Base-by-base conservation (phyloP, 2,113 vertebrate species). In the Dipodomys stephensi region DNA sequence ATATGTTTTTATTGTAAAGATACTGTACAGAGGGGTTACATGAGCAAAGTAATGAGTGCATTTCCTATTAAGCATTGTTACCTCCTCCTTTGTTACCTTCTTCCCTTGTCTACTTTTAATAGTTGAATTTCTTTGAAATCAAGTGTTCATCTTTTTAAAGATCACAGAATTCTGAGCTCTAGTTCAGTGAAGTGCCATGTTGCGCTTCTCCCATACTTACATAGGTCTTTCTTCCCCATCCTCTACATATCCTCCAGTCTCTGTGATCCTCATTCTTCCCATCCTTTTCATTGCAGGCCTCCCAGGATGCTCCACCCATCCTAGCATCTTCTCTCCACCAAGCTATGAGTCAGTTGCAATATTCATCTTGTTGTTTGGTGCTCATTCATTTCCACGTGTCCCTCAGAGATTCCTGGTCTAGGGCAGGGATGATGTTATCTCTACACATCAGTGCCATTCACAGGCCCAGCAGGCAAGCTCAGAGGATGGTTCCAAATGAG, bases 331-430 rank as follows among this genome's bases (percentile, higher is more conserved):
- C 11, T 22, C 12, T n/a, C 35, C 10, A 68, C 67, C 28, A 2
- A 18, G 16, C n/a, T 4, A 19, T 10, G 3, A 22, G 6, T 20
- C 79, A 2, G 9, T 32, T 30, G 27, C 1, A 1, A 49, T 4
- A 16, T 4, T 57, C 8, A 28, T n/a, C 53, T 60, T 67, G 13
- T 19, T n/a, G 13, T 19, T n/a, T 0, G 2, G 12, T 19, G 60
- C 30, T 27, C 22, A 22, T 16, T 19, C 49, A 1, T 4, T 15
- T 60, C 6, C 16, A 10, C 3, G 2, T 35, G 64, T 23, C 13
- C 12, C 57, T 16, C 23, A 6, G 23, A 60, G 77, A 65, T 2
- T 49, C 49, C 62, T 18, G 72, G 23, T 62, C 60, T 6, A 28
- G 39, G 11, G 11, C 16, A 28, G 2, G 6, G 39, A n/a, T 30